Percentiles rank a stretch among this genome's conserved stretches.
phyloP scores from a whole-genome alignment of 2,113 vertebrate species.

The Cinclus cinclus region DNA sequence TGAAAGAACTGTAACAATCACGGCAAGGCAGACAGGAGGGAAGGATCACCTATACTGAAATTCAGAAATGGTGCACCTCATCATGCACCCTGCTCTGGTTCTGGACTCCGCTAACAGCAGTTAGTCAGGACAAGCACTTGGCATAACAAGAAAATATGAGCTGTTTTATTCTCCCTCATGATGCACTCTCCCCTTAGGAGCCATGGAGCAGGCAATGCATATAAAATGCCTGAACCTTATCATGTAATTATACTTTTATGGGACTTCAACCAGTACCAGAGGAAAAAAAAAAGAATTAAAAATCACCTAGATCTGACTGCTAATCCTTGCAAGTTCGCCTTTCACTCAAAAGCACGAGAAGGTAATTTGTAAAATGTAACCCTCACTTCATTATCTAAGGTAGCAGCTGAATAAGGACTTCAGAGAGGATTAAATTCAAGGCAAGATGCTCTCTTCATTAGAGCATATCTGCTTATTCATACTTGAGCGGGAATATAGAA shows the following conservation, averaged over 20 bases:
- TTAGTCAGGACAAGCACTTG: background rate
- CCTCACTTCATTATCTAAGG: conserved; percentile 50
- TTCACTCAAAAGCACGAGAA: conserved; percentile 20
- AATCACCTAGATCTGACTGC: background rate
- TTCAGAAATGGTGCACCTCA: background rate
- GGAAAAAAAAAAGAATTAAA: background rate
- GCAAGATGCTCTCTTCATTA: conserved; percentile 35
- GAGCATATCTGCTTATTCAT: conserved; percentile 1
- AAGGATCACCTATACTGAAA: conserved; percentile 11
- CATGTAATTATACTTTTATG: conserved; percentile 54
- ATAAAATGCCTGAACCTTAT: conserved; percentile 43
- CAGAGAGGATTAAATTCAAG: conserved; percentile 34
- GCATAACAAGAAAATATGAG: background rate
- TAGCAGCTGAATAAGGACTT: conserved; percentile 43
- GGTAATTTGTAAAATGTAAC: conserved; percentile 39
- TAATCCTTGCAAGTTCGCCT: background rate
- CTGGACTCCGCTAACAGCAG: background rate
- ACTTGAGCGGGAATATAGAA: background rate
- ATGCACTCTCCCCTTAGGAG: conserved; percentile 9
- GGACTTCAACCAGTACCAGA: background rate
- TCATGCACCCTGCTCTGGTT: conserved; percentile 7
- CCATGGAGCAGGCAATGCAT: background rate
- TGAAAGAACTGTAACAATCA: conserved; percentile 12
- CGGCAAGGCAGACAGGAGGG: conserved; percentile 12
- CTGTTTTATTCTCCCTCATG: conserved; percentile 37